Conservation (phyloP, 2,888 invertebrate genomes). For the Leptinotarsa tumamoca region DNA sequence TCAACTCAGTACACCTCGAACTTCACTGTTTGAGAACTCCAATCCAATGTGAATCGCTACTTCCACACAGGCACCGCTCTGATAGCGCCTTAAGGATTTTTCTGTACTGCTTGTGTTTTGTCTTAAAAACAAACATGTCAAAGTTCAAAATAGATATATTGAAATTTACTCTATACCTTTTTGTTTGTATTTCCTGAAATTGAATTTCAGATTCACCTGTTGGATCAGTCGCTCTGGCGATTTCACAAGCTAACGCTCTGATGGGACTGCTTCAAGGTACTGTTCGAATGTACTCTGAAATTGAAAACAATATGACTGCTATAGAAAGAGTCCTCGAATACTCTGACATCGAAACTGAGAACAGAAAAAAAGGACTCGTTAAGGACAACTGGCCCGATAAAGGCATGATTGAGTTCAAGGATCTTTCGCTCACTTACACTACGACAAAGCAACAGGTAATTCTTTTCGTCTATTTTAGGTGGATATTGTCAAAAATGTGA, state of each 20-base stretch:
- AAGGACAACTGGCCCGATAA: constrained; percentile 75
- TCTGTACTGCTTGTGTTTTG: no score
- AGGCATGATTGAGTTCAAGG: constrained; percentile 77
- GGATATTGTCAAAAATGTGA: background rate
- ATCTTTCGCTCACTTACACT: constrained; percentile 79
- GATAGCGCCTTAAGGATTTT: no score
- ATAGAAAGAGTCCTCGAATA: constrained; percentile 92
- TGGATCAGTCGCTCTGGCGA: constrained; percentile 63
- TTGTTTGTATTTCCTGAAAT: background rate
- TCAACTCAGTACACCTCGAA: no score
- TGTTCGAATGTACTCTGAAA: constrained; percentile 70
- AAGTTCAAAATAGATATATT: no score
- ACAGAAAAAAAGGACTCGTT: constrained; percentile 36
- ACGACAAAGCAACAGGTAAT: constrained; percentile 76
- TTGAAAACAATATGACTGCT: constrained; percentile 85
- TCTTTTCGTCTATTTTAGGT: background rate
- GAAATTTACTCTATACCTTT: background rate
- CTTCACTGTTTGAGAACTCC: no score
- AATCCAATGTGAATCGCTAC: no score
- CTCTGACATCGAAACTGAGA: constrained; percentile 75
- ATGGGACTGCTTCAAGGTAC: constrained; percentile 84
- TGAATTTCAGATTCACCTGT: constrained; percentile 55
- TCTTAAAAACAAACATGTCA: no score
- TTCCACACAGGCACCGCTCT: no score
- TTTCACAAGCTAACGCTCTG: constrained; percentile 62